A percentile compares a stretch with the other conserved stretches of the same genome.
phyloP scores from a whole-genome alignment of 2,797 vertebrate species.

The Rhinogobio ventralis region DNA sequence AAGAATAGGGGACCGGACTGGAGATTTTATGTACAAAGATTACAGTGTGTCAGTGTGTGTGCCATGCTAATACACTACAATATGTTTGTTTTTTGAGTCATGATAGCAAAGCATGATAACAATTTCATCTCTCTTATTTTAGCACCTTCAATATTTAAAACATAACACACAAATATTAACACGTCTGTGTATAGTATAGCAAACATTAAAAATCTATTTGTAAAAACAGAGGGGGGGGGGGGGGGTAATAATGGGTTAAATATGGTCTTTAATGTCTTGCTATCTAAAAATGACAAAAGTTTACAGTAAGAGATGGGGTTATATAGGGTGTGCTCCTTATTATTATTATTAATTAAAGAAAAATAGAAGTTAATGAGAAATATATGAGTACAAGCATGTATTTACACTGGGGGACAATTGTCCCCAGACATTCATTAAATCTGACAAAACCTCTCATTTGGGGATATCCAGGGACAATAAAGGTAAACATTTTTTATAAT shows the following conservation, averaged over 20 bases:
- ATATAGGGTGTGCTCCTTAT: background rate
- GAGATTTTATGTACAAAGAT: constrained; percentile 19
- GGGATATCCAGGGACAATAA: background rate
- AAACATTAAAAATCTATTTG: background rate
- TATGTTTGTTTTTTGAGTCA: constrained; percentile 4
- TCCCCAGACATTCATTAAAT: background rate
- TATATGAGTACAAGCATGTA: no score
- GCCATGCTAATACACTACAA: background rate
- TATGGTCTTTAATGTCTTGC: background rate
- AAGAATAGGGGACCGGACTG: background rate
- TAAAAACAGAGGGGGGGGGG: background rate
- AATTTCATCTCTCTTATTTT: background rate
- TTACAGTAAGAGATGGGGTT: background rate
- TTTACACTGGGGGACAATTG: background rate
- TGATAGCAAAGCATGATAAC: background rate
- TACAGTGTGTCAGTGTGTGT: background rate
- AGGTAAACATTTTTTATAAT: background rate
- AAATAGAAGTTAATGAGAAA: background rate
- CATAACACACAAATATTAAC: background rate
- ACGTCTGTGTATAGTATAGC: background rate
- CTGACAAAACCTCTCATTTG: background rate
- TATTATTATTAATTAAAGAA: background rate
- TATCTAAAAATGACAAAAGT: background rate
- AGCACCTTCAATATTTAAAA: background rate
- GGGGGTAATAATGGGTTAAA: background rate